Base-by-base conservation (phyloP, 2,888 invertebrate genomes). In the Acrobasis suavella region DNA sequence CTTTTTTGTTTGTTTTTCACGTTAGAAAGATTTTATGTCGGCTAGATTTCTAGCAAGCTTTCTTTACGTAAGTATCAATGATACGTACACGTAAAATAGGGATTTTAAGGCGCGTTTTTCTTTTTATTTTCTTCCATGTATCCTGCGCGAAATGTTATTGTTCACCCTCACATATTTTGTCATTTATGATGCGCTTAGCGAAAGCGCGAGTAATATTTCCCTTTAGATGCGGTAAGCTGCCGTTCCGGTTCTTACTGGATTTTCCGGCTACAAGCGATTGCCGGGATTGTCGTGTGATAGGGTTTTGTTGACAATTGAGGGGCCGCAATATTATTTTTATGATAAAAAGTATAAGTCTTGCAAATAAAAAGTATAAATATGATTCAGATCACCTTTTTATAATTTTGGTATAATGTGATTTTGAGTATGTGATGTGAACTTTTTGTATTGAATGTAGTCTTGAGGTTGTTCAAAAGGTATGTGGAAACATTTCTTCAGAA, bases 201-300 rank as follows among this genome's bases (percentile, higher is more conserved):
- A 70, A 69, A 71, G 73, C 66, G 65, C 67, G 68, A 68, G 76
- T 73, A 74, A 80, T 80, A 78, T 81, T n/a, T 79, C 78, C 79
- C 81, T 76, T 80, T 77, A 76, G 75, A 69, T 74, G 75, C 64
- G 67, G 66, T 63, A 65, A 67, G 50, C 37, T 51, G 12, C 16
- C 50, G 50, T 38, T 37, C 39, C 60, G 51, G 60, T 51, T 60
- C 51, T 52, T 22, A 51, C 51, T 51, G 51, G 60, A 51, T 60
- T 60, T 51, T 52, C 51, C 60, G 60, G 60, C 42, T 56, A 56
- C 56, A 56, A 16, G 6, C 55, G 16, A 38, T 39, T 55, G 55
- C 15, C 38, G 38, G 54, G 38, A 54, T 54, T 38, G 54, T 16
- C 55, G 16, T 39, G 39, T 39, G 38, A 54, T 54, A 54, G 39